Conservation (phyloP, 2,113 vertebrate genomes). For the Conger conger region DNA sequence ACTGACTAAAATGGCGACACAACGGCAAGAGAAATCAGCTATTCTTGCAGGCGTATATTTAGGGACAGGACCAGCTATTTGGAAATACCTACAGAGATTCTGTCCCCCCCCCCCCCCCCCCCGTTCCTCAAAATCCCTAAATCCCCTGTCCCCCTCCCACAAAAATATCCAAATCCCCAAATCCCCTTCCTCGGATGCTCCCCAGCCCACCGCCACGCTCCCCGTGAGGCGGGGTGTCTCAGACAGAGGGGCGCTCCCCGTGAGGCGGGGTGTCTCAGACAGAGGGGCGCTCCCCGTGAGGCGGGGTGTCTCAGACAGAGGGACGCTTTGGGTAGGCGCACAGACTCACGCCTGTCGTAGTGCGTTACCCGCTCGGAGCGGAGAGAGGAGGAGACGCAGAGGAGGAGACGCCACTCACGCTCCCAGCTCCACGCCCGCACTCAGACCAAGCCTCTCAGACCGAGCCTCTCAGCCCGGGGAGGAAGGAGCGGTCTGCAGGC, state of each 20-base stretch:
- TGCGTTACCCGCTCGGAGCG: not conserved
- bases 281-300: not conserved
- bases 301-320: not conserved
- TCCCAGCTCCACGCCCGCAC: not conserved
- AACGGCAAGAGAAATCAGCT: not conserved
- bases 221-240: not conserved
- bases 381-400: not conserved
- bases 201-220: not conserved
- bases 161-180: too few species aligned
- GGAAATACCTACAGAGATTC: not conserved
- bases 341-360: not conserved
- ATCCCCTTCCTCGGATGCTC: not conserved
- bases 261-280: not conserved
- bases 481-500: not conserved
- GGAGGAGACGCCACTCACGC: not conserved
- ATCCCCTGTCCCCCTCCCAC: too few species aligned
- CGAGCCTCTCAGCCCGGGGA: not conserved
- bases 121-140: not conserved
- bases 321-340: too few species aligned
- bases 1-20: not conserved
- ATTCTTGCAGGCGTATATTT: not conserved
- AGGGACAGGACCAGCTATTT: not conserved
- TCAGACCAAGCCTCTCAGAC: too few species aligned
- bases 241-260: not conserved
- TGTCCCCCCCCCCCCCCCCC: not conserved